Base-by-base conservation (phyloP, 2,113 vertebrate genomes). In the Pimephales promelas region DNA sequence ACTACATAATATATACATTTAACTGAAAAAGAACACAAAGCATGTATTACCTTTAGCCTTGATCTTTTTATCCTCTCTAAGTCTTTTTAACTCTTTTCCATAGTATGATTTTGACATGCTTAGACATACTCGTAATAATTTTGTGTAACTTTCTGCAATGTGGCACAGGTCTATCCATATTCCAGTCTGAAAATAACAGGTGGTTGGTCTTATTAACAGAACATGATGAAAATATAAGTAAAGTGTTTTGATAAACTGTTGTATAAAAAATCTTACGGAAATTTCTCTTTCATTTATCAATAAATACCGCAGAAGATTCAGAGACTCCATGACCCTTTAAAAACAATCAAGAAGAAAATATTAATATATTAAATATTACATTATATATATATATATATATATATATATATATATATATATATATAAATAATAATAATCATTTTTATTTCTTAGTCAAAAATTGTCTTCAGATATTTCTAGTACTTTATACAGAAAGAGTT, bases 291-390 rank as follows among this genome's bases (percentile, higher is more conserved):
- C 95, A 91, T 94, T 96, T 89, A 98, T 94, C 28, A 98, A 73
- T 49, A 99, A 91, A 85, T 96, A 98, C 74, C 97, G 95, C 85
- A 99, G 88, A 79, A 99, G 95, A 93, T 97, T 99, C 82, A 98
- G 92, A 34, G 95, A 95, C 34, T 95, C 96, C 97, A 98, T 98
- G 87, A 98, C 94, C 91, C 97, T 99, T 88, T 49, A 91, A 75
- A 87, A 26, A 80, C 26, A 86, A 31, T 66, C 28, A 75, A 10
- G 16, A 52, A 9, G 2, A 47, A 62, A 20, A 24, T 72, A 68
- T 59, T 11, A 3, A 40, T n/a, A 52, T n/a, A n/a, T n/a, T n/a
- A n/a, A n/a, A n/a, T n/a, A n/a, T n/a, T n/a, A n/a, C n/a, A n/a
- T n/a, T n/a, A n/a, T n/a, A n/a, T n/a, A n/a, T n/a, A n/a, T n/a